Conservation (phyloP, 2,797 vertebrate genomes). For the Discoglossus pictus region DNA sequence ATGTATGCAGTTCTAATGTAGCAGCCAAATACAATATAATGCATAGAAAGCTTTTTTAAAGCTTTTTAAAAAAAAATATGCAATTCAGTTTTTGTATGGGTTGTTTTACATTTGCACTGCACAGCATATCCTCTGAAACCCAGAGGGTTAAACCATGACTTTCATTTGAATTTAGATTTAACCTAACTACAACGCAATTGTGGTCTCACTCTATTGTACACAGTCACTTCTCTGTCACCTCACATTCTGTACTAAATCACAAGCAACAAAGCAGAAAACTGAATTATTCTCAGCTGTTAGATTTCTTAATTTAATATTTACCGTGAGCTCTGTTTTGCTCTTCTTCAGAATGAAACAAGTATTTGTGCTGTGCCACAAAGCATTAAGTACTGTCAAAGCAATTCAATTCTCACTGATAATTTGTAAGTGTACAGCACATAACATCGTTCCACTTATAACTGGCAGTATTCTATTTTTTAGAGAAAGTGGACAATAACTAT, state of each 20-base stretch:
- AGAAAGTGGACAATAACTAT: no score
- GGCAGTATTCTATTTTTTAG: constrained; percentile 61
- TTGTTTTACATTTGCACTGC: no score
- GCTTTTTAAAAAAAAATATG: no score
- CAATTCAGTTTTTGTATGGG: no score
- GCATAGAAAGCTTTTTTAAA: no score
- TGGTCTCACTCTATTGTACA: constrained; percentile 47
- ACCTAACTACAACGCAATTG: constrained; percentile 31
- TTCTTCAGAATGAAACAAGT: constrained; percentile 79
- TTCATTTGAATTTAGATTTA: constrained; percentile 24
- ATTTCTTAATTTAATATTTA: constrained; percentile 99
- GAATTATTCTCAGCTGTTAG: constrained; percentile 96
- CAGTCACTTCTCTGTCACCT: constrained; percentile 64
- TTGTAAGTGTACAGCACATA: constrained; percentile 67
- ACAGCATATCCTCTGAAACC: no score
- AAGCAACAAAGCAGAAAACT: constrained; percentile 96
- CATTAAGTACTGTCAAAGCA: constrained; percentile 85
- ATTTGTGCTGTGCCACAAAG: constrained; percentile 91
- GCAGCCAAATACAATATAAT: no score
- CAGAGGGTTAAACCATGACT: constrained; percentile 10
- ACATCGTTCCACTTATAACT: constrained; percentile 60
- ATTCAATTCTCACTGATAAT: constrained; percentile 85
- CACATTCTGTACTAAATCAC: constrained; percentile 78
- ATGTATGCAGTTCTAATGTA: no score
- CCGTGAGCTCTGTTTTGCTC: constrained; percentile 81